Conservation (phyloP, 2,797 vertebrate species). For the Strix occidentalis region DNA sequence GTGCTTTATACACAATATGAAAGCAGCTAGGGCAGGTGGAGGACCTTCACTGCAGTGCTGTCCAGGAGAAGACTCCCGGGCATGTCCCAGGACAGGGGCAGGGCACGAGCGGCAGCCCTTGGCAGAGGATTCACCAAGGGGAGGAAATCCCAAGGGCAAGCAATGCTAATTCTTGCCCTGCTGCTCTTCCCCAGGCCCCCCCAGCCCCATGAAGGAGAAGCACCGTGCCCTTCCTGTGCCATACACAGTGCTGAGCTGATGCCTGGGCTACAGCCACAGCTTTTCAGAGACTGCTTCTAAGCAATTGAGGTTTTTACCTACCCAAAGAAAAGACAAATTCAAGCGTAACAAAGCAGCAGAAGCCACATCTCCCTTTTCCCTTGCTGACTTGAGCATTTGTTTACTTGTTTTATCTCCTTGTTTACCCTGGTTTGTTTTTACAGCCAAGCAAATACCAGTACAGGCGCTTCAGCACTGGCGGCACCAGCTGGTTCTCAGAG, state of each 20-base stretch:
- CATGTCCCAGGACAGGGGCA: background rate
- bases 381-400: background rate
- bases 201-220: background rate
- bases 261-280: background rate
- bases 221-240: background rate
- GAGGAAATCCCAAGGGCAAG: background rate
- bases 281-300: background rate
- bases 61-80: background rate
- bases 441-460: background rate
- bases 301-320: background rate
- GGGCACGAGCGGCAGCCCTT: background rate
- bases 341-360: background rate
- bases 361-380: background rate
- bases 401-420: background rate
- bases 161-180: background rate
- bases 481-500: background rate
- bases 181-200: background rate
- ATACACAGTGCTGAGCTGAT: background rate
- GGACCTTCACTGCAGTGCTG: background rate
- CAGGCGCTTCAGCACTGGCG: background rate
- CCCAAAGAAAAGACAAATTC: background rate
- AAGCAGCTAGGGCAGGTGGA: background rate
- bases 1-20: background rate
- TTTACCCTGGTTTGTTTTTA: background rate
- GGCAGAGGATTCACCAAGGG: background rate